phyloP scores from a whole-genome alignment of 2,113 vertebrate species.

The Varanus komodoensis region DNA sequence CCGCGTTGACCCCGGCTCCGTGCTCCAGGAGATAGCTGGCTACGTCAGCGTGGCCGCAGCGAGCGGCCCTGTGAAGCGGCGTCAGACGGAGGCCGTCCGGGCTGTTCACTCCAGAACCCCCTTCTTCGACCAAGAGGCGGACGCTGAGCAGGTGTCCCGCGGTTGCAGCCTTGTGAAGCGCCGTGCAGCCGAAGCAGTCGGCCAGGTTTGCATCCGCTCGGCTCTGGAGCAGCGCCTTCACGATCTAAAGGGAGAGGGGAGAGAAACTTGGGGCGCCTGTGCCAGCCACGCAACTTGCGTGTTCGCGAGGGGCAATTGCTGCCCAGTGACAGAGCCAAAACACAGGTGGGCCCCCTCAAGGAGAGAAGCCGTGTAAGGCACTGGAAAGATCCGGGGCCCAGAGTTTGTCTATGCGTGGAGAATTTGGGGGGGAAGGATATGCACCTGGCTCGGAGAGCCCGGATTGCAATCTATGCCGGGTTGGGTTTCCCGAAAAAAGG shows the following conservation, averaged over 20 bases:
- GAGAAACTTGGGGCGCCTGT: background rate
- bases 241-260: conserved; percentile 41
- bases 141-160: conserved; percentile 41
- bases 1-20: conserved; percentile 34
- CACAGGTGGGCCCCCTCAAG: too few species aligned
- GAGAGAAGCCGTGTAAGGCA: too few species aligned
- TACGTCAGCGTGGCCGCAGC: conserved; percentile 30
- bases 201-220: conserved; percentile 45
- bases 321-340: too few species aligned
- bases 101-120: background rate
- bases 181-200: conserved; percentile 56
- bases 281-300: background rate
- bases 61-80: conserved; percentile 61
- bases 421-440: too few species aligned
- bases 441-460: too few species aligned
- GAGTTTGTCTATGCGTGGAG: too few species aligned
- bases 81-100: conserved; percentile 64
- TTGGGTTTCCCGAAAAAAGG: too few species aligned
- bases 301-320: too few species aligned
- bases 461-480: too few species aligned
- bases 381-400: too few species aligned
- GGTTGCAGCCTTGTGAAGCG: conserved; percentile 63
- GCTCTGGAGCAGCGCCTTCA: conserved; percentile 53
- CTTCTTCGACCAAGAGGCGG: conserved; percentile 48
- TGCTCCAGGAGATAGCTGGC: conserved; percentile 61